Percentiles rank a stretch among this genome's conserved stretches.
These are phyloP conservation scores for Cyphomyrus plagiostoma DNA, from an alignment of 2,113 vertebrate species.

Conservation along the genomic window DNA sequence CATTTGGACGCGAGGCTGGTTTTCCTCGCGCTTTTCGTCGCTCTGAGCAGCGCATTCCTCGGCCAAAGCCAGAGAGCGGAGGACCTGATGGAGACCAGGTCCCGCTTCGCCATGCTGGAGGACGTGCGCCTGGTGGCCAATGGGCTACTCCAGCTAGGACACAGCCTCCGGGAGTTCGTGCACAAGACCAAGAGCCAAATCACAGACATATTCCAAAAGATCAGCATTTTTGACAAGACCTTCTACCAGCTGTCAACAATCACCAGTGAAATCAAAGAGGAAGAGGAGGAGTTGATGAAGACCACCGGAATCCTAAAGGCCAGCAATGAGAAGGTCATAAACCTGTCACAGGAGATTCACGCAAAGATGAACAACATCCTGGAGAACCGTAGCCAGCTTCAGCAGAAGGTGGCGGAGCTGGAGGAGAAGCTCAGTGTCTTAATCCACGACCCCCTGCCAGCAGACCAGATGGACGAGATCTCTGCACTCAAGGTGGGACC, in stretches of 20 bases:
- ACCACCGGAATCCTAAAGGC: slow-evolving; percentile 71
- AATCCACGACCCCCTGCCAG: slow-evolving; percentile 50
- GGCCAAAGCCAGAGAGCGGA: slow-evolving; percentile 45
- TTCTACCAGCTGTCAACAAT: slow-evolving; percentile 76
- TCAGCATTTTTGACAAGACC: slow-evolving; percentile 80
- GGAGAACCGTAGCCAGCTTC: slow-evolving; percentile 73
- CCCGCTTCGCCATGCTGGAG: slow-evolving; percentile 75
- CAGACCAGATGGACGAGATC: slow-evolving; percentile 67
- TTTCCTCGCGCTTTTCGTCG: slow-evolving; percentile 44
- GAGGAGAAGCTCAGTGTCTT: slow-evolving; percentile 76
- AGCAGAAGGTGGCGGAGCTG: slow-evolving; percentile 71
- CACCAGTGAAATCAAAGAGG: slow-evolving; percentile 79
- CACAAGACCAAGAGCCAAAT: slow-evolving; percentile 87
- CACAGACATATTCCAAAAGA: slow-evolving; percentile 82
- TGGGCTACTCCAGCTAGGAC: slow-evolving; percentile 84
- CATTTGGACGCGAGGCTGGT: slow-evolving; percentile 54
- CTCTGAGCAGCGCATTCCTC: slow-evolving; percentile 49
- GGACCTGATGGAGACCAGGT: slow-evolving; percentile 54
- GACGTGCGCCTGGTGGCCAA: slow-evolving; percentile 82
- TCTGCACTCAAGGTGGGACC: slow-evolving; percentile 72
- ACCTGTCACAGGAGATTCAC: slow-evolving; percentile 72
- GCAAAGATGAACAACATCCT: slow-evolving; percentile 76
- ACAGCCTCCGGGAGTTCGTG: slow-evolving; percentile 83
- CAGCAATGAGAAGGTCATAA: slow-evolving; percentile 82
- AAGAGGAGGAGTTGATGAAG: slow-evolving; percentile 81